Percentiles rank a stretch among this genome's conserved stretches.
Conservation (phyloP, 2,888 invertebrate genomes). For the Orthosia gracilis region DNA sequence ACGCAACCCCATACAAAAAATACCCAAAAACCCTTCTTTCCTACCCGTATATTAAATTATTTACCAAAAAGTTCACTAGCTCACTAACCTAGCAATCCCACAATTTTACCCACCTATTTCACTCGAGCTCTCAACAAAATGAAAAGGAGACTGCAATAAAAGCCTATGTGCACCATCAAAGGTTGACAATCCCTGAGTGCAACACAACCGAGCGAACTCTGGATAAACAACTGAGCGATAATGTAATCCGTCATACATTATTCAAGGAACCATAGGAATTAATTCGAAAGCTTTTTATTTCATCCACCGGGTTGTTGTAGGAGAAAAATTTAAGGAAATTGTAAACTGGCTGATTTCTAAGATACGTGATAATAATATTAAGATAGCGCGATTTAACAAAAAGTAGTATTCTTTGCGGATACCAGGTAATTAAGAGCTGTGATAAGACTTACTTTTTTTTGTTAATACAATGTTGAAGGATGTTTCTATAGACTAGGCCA, state of each 20-base stretch:
- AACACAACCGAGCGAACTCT: constrained; percentile 65
- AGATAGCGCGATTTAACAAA: too few relatives aligned
- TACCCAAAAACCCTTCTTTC: neutral
- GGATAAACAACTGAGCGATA: constrained; percentile 74
- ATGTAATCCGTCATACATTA: constrained; percentile 79
- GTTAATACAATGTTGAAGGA: too few relatives aligned
- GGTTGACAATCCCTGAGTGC: constrained; percentile 60
- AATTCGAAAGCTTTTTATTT: constrained; percentile 78
- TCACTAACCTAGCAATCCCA: neutral
- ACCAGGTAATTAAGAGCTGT: too few relatives aligned
- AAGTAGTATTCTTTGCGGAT: too few relatives aligned
- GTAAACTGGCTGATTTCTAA: neutral
- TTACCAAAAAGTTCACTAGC: constrained; percentile 3
- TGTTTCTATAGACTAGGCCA: too few relatives aligned
- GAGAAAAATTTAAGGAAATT: neutral
- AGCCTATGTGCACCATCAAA: constrained; percentile 51
- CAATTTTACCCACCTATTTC: constrained; percentile 41
- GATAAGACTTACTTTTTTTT: too few relatives aligned
- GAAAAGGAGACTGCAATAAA: constrained; percentile 52
- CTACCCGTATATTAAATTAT: neutral
- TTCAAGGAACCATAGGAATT: constrained; percentile 77
- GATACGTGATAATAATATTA: too few relatives aligned
- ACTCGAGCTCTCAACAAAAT: constrained; percentile 45
- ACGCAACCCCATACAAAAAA: neutral
- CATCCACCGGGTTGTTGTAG: constrained; percentile 54